These are phyloP conservation scores for Phymanthus crucifer DNA, from an alignment of 92 coral and sea anemone species.

Conservation along the genomic window DNA sequence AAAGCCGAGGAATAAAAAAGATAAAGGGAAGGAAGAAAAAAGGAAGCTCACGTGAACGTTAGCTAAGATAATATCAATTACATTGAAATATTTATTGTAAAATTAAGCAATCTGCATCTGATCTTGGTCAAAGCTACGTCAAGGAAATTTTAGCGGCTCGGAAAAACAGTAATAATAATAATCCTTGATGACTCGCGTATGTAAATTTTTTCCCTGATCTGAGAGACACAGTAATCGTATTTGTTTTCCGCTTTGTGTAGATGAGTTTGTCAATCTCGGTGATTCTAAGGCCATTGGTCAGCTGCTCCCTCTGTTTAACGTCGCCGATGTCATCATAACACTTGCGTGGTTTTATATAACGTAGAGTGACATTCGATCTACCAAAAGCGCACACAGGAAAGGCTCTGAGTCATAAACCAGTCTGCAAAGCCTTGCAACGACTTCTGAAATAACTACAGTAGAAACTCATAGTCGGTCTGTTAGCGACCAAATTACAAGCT, in stretches of 20 bases:
- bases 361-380: constrained; percentile 25
- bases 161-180: not conserved
- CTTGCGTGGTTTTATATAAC: constrained; percentile 30
- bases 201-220: not conserved
- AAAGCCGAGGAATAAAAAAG: not conserved
- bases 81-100: not conserved
- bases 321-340: constrained; percentile 21
- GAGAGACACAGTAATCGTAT: constrained; percentile 10
- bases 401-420: not conserved
- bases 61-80: not conserved
- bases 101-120: not conserved
- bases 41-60: not conserved
- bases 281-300: constrained; percentile 40
- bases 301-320: constrained; percentile 35
- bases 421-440: constrained; percentile 21
- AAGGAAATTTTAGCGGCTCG: not conserved
- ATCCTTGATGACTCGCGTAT: not conserved
- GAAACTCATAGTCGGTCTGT: not conserved
- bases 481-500: not conserved
- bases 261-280: constrained; percentile 18
- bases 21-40: not conserved
- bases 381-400: constrained; percentile 11
- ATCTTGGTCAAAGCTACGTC: not conserved
- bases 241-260: not conserved
- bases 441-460: not conserved